Evolutionary conservation across 2,888 invertebrate genomes (phyloP), one percentile per base, ranked within the genome.

Genomic region (Apotomis betuletana): DNA sequence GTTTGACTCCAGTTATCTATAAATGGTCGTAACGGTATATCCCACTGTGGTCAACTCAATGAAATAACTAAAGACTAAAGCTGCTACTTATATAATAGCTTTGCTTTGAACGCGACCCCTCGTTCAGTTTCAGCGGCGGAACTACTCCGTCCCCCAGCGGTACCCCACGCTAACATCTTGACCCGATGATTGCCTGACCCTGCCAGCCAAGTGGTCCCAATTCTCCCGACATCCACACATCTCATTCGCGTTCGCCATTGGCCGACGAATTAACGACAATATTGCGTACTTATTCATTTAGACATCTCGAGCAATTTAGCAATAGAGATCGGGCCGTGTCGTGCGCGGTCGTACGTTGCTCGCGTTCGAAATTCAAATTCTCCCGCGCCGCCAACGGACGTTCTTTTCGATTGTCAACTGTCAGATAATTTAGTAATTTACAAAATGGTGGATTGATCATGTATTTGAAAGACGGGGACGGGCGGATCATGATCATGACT

Each of bases 181-280:
- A 85, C 87, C 87, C 82, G 81, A 74, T 81, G 82, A 81, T 81
- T 84, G 83, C 79, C 79, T 89, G 92, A 91, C 91, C 92, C 91
- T 89, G 87, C 81, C 74, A 79, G 81, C 80, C 88, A 91, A 91
- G 88, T 91, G 90, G 86, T 86, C 89, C 87, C 88, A 92, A 91
- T 92, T 91, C 27, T 27, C 88, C 77, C 81, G 74, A 77, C 87
- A 81, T 84, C 85, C 83, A 85, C 83, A 81, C 83, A 79, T 76
- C 78, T 76, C 78, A 80, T 81, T 79, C 78, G 75, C 78, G 77
- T 78, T 74, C 82, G 83, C 88, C 73, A 92, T 93, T 93, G 92
- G 92, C 79, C 86, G 80, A 84, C 76, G 84, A 89, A 88, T 93
- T 91, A 91, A 88, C 84, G 83, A 84, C 85, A 86, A 87, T 89